Evolutionary conservation across 2,888 invertebrate species (phyloP).

Genomic region (Scaptomyza caliginosa): DNA sequence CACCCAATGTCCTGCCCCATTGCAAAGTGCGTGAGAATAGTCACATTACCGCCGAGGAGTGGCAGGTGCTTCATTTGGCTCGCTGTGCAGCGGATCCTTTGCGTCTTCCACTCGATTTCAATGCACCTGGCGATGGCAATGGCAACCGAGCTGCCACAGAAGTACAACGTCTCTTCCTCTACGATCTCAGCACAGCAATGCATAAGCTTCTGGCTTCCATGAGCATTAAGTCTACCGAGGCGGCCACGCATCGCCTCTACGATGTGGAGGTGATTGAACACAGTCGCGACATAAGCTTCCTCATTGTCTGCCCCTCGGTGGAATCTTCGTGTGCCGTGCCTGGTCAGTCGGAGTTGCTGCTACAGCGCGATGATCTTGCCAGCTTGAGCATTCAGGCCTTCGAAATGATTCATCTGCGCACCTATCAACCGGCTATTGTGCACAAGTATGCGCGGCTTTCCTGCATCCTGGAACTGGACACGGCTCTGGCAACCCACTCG

Average conservation of each 20-base stretch:
- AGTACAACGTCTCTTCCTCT: conserved; percentile 92
- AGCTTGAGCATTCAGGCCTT: conserved; percentile 96
- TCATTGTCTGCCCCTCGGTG: conserved; percentile 95
- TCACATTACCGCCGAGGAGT: conserved; percentile 98
- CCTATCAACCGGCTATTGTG: conserved; percentile 96
- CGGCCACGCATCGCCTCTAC: conserved; percentile 91
- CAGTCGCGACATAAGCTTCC: conserved; percentile 94
- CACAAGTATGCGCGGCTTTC: conserved; percentile 96
- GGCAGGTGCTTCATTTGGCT: conserved; percentile 91
- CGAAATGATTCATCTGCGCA: conserved; percentile 97
- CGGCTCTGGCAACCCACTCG: conserved; percentile 95
- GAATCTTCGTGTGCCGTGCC: conserved; percentile 97
- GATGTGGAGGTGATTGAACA: conserved; percentile 97
- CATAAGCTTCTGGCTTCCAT: conserved; percentile 91
- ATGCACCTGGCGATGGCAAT: conserved; percentile 59
- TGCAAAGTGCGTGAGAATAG: conserved; percentile 97
- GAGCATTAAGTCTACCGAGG: conserved; percentile 90
- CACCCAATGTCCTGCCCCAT: conserved; percentile 97
- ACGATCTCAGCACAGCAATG: conserved; percentile 90
- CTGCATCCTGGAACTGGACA: conserved; percentile 96
- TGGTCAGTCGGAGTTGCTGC: conserved; percentile 92
- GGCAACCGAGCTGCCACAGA: conserved; percentile 86
- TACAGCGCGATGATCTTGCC: conserved; percentile 93
- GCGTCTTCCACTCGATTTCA: conserved; percentile 76
- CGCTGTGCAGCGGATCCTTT: conserved; percentile 39